These are phyloP conservation scores for Pyrrhia umbra DNA, from an alignment of 2,888 invertebrate genomes.

Conservation along the genomic window DNA sequence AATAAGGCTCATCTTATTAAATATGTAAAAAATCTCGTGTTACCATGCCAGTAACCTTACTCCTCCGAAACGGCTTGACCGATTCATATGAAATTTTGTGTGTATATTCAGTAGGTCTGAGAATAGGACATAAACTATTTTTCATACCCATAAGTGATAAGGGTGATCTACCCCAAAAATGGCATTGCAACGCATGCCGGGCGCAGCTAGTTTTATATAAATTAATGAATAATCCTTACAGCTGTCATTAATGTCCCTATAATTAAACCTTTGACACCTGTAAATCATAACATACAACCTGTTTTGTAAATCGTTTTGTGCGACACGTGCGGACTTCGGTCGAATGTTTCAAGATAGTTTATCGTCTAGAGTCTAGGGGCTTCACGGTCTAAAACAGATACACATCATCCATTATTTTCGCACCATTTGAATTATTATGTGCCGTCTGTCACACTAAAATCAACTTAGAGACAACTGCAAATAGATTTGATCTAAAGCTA, in stretches of 20 bases:
- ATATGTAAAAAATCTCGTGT: too few species aligned
- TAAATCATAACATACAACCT: slow-evolving; percentile 4
- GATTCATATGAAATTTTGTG: too few species aligned
- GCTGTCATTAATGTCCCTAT: background rate
- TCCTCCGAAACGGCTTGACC: too few species aligned
- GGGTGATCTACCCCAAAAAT: too few species aligned
- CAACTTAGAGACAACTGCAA: slow-evolving; percentile 30
- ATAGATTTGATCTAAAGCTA: slow-evolving; percentile 51
- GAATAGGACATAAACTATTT: too few species aligned
- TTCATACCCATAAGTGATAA: too few species aligned
- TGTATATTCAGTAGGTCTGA: too few species aligned
- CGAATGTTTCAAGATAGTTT: slow-evolving; percentile 41
- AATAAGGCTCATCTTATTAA: too few species aligned
- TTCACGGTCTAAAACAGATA: slow-evolving; percentile 63
- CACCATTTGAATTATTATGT: slow-evolving; percentile 61
- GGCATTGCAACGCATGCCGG: too few species aligned
- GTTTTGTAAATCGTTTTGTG: slow-evolving; percentile 27
- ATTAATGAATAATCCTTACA: background rate
- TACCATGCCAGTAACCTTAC: too few species aligned
- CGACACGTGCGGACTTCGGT: slow-evolving; percentile 9
- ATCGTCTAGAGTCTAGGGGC: slow-evolving; percentile 41
- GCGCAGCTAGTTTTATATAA: too few species aligned
- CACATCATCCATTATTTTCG: slow-evolving; percentile 61
- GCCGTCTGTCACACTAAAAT: slow-evolving; percentile 56
- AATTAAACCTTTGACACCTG: background rate